phyloP scores from a whole-genome alignment of 2,888 invertebrate species.

The Amblyjoppa proteus region DNA sequence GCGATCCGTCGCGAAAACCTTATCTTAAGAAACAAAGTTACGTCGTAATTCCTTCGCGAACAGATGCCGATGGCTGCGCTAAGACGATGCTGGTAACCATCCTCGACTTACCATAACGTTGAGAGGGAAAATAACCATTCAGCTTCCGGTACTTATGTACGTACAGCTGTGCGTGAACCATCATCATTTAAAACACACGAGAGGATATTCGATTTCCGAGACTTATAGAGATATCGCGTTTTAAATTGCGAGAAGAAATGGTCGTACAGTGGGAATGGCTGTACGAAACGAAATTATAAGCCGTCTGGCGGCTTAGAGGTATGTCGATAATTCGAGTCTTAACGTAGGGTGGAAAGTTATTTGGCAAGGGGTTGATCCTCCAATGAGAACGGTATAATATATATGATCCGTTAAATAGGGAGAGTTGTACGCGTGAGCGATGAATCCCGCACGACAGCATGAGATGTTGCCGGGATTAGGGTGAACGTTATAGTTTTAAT shows the following conservation, averaged over 20 bases:
- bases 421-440: conserved; percentile 78
- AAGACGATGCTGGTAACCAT: conserved; percentile 77
- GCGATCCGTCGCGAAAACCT: conserved; percentile 78
- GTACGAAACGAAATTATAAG: conserved; percentile 57
- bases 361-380: conserved; percentile 78
- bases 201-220: conserved; percentile 10
- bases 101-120: conserved; percentile 49
- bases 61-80: conserved; percentile 83
- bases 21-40: conserved; percentile 84
- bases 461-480: conserved; percentile 82
- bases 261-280: conserved; percentile 15
- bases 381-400: conserved; percentile 79
- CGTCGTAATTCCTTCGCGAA: conserved; percentile 84
- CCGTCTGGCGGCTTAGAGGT: conserved; percentile 60
- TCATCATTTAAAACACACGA: neutral
- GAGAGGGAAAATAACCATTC: conserved; percentile 1
- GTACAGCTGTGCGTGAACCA: conserved; percentile 23
- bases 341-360: conserved; percentile 69
- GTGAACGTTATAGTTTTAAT: conserved; percentile 82
- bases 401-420: conserved; percentile 81
- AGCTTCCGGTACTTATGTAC: conserved; percentile 24
- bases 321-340: conserved; percentile 70
- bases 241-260: conserved; percentile 26
- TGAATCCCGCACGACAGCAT: conserved; percentile 82
- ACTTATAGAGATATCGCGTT: neutral